Evolutionary conservation across 2,113 vertebrate species (phyloP).

Genomic region (Varanus komodoensis): DNA sequence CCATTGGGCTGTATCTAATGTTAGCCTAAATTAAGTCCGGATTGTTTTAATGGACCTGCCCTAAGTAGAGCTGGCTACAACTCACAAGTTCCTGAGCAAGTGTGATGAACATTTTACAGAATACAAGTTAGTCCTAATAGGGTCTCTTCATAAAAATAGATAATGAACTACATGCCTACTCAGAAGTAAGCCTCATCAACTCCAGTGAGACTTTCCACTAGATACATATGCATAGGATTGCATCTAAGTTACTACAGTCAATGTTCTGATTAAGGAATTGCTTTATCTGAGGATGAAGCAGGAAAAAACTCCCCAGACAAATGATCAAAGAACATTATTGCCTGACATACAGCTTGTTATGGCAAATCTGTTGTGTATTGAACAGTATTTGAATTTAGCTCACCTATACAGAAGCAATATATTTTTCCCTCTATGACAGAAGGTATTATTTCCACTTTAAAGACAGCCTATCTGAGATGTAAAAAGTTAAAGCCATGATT

Average conservation of each 20-base stretch:
- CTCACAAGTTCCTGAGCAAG: neutral
- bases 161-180: neutral
- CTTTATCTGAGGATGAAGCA: constrained; percentile 29
- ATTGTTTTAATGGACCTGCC: too few relatives aligned
- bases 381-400: constrained; percentile 30
- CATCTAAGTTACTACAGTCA: neutral
- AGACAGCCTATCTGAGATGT: neutral
- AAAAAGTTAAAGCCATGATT: constrained; percentile 16
- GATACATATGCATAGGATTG: neutral
- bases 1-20: neutral
- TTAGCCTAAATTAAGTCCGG: neutral
- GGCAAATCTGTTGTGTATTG: constrained; percentile 20
- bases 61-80: neutral
- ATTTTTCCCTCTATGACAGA: constrained; percentile 32
- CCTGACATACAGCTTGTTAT: neutral
- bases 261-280: neutral
- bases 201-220: neutral
- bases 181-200: too few relatives aligned
- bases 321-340: neutral
- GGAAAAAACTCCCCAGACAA: neutral
- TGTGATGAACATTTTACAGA: accelerated
- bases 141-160: neutral
- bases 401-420: constrained; percentile 35
- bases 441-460: constrained; percentile 58
- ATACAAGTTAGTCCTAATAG: neutral